Conservation (phyloP, 2,888 invertebrate genomes). For the Oscheius sp. region DNA sequence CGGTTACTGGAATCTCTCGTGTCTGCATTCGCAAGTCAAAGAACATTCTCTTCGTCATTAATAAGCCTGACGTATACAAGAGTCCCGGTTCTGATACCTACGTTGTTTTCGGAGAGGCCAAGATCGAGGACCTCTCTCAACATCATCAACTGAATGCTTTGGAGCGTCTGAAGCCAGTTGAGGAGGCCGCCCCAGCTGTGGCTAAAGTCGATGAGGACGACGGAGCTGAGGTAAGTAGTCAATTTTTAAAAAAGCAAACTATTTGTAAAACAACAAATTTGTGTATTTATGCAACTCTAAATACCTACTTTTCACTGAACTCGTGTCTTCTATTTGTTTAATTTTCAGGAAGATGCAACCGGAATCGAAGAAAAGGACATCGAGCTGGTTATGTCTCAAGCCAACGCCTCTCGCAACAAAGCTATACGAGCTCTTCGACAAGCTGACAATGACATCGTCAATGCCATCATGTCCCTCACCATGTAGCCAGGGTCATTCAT, state of each 20-base stretch:
- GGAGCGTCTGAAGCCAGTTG: conserved; percentile 94
- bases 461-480: conserved; percentile 89
- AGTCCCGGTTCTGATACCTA: conserved; percentile 99
- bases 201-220: conserved; percentile 69
- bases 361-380: conserved; percentile 98
- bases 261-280: not conserved
- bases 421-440: conserved; percentile 94
- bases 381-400: conserved; percentile 95
- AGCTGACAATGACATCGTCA: conserved; percentile 97
- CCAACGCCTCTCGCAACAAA: conserved; percentile 89
- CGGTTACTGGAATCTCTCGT: conserved; percentile 85
- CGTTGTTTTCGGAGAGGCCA: conserved; percentile 98
- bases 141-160: conserved; percentile 92
- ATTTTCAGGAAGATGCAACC: conserved; percentile 80
- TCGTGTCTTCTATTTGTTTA: not conserved
- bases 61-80: conserved; percentile 96
- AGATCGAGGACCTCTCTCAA: conserved; percentile 98
- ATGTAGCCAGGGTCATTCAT: conserved; percentile 48
- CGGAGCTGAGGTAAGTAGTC: conserved; percentile 74
- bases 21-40: conserved; percentile 98
- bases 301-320: not conserved
- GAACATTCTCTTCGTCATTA: conserved; percentile 97
- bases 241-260: not conserved
- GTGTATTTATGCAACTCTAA: not conserved
- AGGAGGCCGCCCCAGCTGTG: conserved; percentile 70